Percentiles rank a stretch among this genome's conserved stretches.
These are phyloP conservation scores for Takifugu flavidus DNA, from an alignment of 2,113 vertebrate species.

Conservation along the genomic window DNA sequence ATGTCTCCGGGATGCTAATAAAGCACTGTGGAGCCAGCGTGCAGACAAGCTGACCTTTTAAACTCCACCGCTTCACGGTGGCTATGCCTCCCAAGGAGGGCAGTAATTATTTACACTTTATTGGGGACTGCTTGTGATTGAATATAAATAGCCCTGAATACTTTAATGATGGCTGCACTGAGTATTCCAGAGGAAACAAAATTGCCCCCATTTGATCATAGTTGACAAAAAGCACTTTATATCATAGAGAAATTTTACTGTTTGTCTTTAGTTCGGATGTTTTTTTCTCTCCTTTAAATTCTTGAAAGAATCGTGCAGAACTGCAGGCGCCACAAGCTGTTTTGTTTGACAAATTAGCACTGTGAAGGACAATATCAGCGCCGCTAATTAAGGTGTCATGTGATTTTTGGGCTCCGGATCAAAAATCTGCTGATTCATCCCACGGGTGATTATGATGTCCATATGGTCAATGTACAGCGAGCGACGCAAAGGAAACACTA, in stretches of 20 bases:
- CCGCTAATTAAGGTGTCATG: constrained; percentile 77
- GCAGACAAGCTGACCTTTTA: constrained; percentile 70
- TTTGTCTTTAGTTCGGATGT: constrained; percentile 33
- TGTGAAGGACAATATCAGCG: constrained; percentile 66
- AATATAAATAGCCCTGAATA: constrained; percentile 42
- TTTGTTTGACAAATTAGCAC: constrained; percentile 57
- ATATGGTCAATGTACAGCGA: constrained; percentile 78
- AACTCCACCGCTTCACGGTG: constrained; percentile 58
- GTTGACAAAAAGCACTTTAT: constrained; percentile 7
- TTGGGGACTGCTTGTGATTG: constrained; percentile 25
- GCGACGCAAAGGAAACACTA: constrained; percentile 70
- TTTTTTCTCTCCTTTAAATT: constrained; percentile 22
- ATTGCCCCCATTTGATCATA: constrained; percentile 19
- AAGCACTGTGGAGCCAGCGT: constrained; percentile 53
- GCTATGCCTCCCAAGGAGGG: constrained; percentile 45
- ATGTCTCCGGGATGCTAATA: constrained; percentile 72
- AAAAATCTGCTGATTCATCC: constrained; percentile 77
- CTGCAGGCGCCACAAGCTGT: constrained; percentile 36
- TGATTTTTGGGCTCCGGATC: constrained; percentile 77
- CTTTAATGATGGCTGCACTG: constrained; percentile 28
- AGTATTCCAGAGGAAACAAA: constrained; percentile 37
- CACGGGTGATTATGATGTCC: constrained; percentile 76
- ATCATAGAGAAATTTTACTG: not conserved
- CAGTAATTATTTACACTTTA: constrained; percentile 65
- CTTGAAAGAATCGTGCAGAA: constrained; percentile 23